Evolutionary conservation across 2,888 invertebrate genomes (phyloP).

Genomic region (Hemistola chrysoprasaria): DNA sequence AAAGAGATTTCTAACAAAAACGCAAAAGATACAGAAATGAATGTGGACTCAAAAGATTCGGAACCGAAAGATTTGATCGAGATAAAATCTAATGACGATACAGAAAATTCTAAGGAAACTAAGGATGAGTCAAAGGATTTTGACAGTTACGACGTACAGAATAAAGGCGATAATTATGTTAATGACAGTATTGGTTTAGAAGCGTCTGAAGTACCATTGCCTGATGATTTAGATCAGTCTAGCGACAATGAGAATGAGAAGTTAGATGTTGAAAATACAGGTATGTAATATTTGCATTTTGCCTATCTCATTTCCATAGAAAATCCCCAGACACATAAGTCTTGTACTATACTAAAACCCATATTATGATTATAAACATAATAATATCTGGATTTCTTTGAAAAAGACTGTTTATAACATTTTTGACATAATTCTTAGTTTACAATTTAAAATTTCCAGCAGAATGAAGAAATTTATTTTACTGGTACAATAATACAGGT

Average conservation of each 20-base stretch:
- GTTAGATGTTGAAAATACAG: slow-evolving; percentile 30
- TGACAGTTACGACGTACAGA: slow-evolving; percentile 29
- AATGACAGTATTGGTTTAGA: slow-evolving; percentile 28
- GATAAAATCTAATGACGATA: not conserved
- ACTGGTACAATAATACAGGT: no score
- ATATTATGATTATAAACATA: no score
- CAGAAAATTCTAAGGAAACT: not conserved
- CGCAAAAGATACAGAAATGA: slow-evolving; percentile 3
- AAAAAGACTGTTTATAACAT: no score
- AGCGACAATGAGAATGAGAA: slow-evolving; percentile 43
- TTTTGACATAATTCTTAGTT: no score
- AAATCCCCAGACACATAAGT: no score
- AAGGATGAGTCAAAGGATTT: not conserved
- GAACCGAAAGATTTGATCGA: not conserved
- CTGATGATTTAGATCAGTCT: slow-evolving; percentile 43
- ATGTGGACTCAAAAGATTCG: not conserved
- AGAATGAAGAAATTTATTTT: no score
- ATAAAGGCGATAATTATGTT: slow-evolving; percentile 24
- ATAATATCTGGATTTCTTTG: no score
- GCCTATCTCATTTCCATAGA: no score
- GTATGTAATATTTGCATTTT: slow-evolving; percentile 25
- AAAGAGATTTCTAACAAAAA: not conserved
- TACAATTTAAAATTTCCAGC: no score
- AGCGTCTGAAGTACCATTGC: slow-evolving; percentile 36
- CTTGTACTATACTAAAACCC: no score